Conservation (phyloP, 2,113 vertebrate species). For the Macaca nemestrina region DNA sequence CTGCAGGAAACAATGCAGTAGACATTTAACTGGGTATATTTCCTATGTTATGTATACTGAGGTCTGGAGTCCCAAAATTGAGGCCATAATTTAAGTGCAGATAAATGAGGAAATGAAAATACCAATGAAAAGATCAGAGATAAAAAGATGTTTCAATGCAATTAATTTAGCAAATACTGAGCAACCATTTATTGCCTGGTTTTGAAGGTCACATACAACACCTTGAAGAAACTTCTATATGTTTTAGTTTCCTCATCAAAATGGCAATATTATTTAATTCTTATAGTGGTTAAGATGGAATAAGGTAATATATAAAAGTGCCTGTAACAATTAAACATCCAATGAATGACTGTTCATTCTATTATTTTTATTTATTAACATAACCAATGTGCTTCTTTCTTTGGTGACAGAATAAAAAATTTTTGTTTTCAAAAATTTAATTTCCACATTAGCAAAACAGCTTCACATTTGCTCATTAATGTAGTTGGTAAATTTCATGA, state of each 20-base stretch:
- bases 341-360: not conserved
- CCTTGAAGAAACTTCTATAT: not conserved
- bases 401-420: not conserved
- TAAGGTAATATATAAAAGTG: not conserved
- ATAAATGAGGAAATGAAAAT: not conserved
- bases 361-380: constrained; percentile 13
- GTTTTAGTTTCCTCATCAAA: not conserved
- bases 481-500: not conserved
- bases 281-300: not conserved
- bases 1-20: not conserved
- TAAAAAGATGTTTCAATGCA: not conserved
- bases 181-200: not conserved
- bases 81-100: not conserved
- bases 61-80: not conserved
- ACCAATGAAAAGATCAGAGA: not conserved
- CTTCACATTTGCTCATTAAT: not conserved
- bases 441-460: not conserved
- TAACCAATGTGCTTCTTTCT: not conserved
- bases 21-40: not conserved
- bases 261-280: not conserved
- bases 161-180: not conserved
- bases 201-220: not conserved
- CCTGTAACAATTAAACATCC: not conserved
- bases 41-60: not conserved
- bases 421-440: constrained; percentile 31